phyloP scores from a whole-genome alignment of 2,113 vertebrate species.

The Burhinus oedicnemus region DNA sequence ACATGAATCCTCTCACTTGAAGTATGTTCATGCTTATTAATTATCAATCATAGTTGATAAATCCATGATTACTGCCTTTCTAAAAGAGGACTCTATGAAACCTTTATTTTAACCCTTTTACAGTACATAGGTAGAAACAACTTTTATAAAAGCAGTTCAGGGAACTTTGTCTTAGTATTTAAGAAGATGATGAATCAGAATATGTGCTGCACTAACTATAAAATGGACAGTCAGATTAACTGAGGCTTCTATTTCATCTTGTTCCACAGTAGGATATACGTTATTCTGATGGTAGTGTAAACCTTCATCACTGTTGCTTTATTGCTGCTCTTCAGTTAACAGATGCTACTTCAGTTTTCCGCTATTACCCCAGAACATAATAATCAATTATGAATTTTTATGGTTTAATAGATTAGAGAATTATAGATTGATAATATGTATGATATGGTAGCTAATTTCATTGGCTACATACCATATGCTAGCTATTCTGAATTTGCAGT shows the following conservation, averaged over 20 bases:
- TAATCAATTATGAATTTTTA: background rate
- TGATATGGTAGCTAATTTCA: background rate
- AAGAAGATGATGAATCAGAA: background rate
- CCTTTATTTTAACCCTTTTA: conserved; percentile 27
- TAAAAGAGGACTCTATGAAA: conserved; percentile 1
- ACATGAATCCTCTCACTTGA: conserved; percentile 41
- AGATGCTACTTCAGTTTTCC: background rate
- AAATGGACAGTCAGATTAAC: background rate
- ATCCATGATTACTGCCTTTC: conserved; percentile 41
- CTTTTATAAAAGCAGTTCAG: background rate
- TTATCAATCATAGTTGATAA: conserved; percentile 31
- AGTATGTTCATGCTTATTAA: conserved; percentile 45
- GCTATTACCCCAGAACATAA: background rate
- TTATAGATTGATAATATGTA: background rate
- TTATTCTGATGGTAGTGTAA: background rate
- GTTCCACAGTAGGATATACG: background rate
- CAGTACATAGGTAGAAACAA: background rate
- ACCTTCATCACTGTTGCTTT: background rate
- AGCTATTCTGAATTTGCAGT: background rate
- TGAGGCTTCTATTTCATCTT: background rate
- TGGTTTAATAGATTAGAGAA: background rate
- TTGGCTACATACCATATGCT: background rate
- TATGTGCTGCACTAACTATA: background rate
- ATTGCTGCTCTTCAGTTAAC: background rate
- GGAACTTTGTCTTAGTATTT: background rate